A percentile compares a stretch with the other conserved stretches of the same genome.
Conservation (phyloP, 2,113 vertebrate genomes). For the zebrafish (Danio rerio) region GRCz12tu NC_133182.1:34597001-34597500, state of each 20-base stretch:
- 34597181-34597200: too few relatives aligned
- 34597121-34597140: too few relatives aligned
- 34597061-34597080: neutral
- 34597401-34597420: slow-evolving; percentile 23
- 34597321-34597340: slow-evolving; percentile 33
- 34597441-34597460: neutral
- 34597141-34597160: too few relatives aligned
- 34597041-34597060: neutral
- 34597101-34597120: neutral
- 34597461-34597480: neutral
- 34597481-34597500: neutral
- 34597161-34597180: too few relatives aligned
- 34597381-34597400: slow-evolving; percentile 40
- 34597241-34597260: neutral
- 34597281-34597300: slow-evolving; percentile 36
- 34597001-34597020: neutral
- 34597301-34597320: slow-evolving; percentile 34
- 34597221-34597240: slow-evolving; percentile 14
- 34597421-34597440: slow-evolving; percentile 17
- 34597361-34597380: slow-evolving; percentile 25
- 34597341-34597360: slow-evolving; percentile 5
- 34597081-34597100: slow-evolving; percentile 14
- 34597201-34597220: neutral
- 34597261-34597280: slow-evolving; percentile 26
- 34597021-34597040: neutral